Evolutionary conservation across 1,140 invertebrate species (phyloP), one percentile per base, ranked within the genome.

Genomic region (Harpegnathos saltator): DNA sequence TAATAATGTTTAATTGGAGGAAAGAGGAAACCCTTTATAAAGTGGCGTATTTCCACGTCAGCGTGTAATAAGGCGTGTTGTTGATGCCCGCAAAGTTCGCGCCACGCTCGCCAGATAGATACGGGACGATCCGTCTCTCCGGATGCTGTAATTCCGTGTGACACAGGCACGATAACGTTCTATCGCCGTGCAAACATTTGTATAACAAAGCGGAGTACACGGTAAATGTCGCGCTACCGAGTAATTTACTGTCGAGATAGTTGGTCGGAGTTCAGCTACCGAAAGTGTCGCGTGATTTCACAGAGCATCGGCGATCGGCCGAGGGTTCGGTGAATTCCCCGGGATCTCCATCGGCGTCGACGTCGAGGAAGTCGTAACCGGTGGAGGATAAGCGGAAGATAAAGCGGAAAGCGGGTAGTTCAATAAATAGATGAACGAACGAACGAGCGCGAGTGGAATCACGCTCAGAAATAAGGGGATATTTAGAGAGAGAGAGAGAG

Each of bases 171-270:
- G 90, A 92, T 91, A 91, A 91, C 89, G 85, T 81, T 86, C 81
- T 92, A 92, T 91, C 91, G 84, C 61, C 66, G 72, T 89, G 84
- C 90, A 94, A 93, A 94, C 89, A 92, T 93, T 93, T 92, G 88
- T 92, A 89, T 90, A 88, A 91, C 85, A 91, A 93, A 92, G 89
- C 89, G 86, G 85, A 85, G 90, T 87, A 90, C 83, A 83, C 84
- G 87, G 81, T 66, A 81, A 19, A 50, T 62, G 61, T 83, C 82
- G 48, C 84, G 89, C 88, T 87, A 90, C 89, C 77, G 89, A 89
- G 85, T 92, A 91, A 92, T 93, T 93, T 94, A 92, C 90, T 85
- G 78, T 85, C 69, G 54, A 88, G 89, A 89, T 90, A 89, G 69
- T 83, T 83, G 33, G 69, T 83, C 82, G 33, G 29, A 69, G 65